These are phyloP conservation scores for Bujurquina vittata DNA, from an alignment of 2,113 vertebrate genomes.

Conservation along the genomic window DNA sequence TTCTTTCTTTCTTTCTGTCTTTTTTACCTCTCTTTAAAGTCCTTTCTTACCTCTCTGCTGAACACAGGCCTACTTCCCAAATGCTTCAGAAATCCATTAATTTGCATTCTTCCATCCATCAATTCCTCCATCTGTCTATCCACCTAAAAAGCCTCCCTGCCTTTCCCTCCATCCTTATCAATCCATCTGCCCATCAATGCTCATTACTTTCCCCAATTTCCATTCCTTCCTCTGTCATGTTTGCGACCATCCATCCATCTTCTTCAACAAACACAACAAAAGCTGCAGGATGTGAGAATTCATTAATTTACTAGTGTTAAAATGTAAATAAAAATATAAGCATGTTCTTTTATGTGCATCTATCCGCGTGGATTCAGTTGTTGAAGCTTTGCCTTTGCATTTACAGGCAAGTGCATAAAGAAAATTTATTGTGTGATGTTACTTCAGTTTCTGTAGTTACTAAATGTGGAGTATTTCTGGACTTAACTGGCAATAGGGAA, in stretches of 20 bases:
- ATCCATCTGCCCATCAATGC: slow-evolving; percentile 69
- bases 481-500: not conserved
- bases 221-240: slow-evolving; percentile 51
- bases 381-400: not conserved
- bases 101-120: slow-evolving; percentile 56
- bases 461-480: not conserved
- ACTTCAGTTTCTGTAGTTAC: not conserved
- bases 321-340: slow-evolving; percentile 2
- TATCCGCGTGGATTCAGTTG: slow-evolving; percentile 1
- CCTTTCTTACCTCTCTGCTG: slow-evolving; percentile 17
- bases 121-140: slow-evolving; percentile 42
- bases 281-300: slow-evolving; percentile 25
- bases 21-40: slow-evolving; percentile 13
- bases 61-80: slow-evolving; percentile 7
- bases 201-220: slow-evolving; percentile 56
- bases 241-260: slow-evolving; percentile 59
- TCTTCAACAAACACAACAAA: slow-evolving; percentile 50
- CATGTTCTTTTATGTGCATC: not conserved
- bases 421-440: not conserved
- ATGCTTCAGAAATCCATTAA: slow-evolving; percentile 22
- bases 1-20: not conserved
- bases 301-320: slow-evolving; percentile 21
- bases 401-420: not conserved
- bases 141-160: slow-evolving; percentile 46
- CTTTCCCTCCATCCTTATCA: slow-evolving; percentile 30